Evolutionary conservation across 2,113 vertebrate genomes (phyloP).

Genomic region (Narcine bancroftii): DNA sequence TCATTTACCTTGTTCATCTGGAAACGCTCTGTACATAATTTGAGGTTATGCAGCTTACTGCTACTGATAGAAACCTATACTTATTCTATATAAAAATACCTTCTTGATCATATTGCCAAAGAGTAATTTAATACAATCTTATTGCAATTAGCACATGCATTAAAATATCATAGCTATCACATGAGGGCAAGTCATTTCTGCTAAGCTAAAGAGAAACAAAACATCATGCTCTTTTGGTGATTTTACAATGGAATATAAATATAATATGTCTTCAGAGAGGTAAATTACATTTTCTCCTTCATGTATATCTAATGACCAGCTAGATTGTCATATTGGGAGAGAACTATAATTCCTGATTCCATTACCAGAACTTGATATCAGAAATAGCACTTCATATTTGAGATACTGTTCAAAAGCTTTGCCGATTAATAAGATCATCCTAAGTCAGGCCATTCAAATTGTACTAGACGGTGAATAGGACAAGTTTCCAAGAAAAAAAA

Average conservation of each 20-base stretch:
- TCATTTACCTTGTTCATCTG: not conserved
- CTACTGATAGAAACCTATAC: not conserved
- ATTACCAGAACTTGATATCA: not conserved
- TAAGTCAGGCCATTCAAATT: not conserved
- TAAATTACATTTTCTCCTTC: not conserved
- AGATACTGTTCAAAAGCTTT: constrained; percentile 3
- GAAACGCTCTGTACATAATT: not conserved
- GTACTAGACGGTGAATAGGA: not conserved
- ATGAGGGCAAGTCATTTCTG: not conserved
- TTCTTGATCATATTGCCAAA: not conserved
- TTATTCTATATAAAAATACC: not conserved
- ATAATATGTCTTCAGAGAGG: not conserved
- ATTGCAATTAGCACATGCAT: not conserved
- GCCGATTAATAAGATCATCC: not conserved
- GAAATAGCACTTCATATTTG: not conserved
- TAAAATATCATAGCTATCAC: not conserved
- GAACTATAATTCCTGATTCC: not conserved
- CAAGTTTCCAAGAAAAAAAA: not conserved
- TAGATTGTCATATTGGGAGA: not conserved
- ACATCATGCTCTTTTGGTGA: not conserved
- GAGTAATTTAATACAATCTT: not conserved
- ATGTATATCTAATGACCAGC: not conserved
- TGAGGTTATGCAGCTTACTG: not conserved
- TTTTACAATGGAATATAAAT: not conserved
- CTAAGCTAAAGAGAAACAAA: too few species aligned